Evolutionary conservation across 2,113 vertebrate species (phyloP).

Genomic region (Panthera tigris): DNA sequence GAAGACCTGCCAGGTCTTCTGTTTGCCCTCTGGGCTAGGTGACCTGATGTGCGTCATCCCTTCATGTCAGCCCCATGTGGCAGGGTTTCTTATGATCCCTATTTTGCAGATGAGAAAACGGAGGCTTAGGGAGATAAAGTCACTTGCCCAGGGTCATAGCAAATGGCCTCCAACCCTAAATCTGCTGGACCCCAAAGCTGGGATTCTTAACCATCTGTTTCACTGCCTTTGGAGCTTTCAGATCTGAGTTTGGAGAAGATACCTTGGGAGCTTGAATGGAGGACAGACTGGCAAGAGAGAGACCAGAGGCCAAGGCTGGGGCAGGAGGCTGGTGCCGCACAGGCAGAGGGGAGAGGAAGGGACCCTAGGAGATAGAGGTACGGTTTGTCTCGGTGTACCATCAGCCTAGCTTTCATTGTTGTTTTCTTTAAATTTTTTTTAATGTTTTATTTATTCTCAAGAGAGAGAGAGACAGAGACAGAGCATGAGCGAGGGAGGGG

Average conservation of each 20-base stretch:
- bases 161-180: background rate
- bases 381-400: rapidly evolving
- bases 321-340: rapidly evolving
- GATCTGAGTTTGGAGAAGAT: background rate
- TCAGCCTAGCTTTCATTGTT: background rate
- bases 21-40: no score
- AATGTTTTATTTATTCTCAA: no score
- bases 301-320: no score
- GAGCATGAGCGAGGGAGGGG: no score
- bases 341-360: background rate
- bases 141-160: background rate
- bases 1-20: background rate
- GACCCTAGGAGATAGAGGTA: no score
- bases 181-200: background rate
- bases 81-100: background rate
- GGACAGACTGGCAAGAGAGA: background rate
- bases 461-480: no score
- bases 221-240: background rate
- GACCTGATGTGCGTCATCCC: background rate
- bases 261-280: background rate
- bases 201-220: background rate
- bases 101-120: background rate
- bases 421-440: background rate
- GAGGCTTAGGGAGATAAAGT: background rate
- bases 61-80: background rate